phyloP scores from a whole-genome alignment of 2,113 vertebrate genomes.

The Tragelaphus strepsiceros region DNA sequence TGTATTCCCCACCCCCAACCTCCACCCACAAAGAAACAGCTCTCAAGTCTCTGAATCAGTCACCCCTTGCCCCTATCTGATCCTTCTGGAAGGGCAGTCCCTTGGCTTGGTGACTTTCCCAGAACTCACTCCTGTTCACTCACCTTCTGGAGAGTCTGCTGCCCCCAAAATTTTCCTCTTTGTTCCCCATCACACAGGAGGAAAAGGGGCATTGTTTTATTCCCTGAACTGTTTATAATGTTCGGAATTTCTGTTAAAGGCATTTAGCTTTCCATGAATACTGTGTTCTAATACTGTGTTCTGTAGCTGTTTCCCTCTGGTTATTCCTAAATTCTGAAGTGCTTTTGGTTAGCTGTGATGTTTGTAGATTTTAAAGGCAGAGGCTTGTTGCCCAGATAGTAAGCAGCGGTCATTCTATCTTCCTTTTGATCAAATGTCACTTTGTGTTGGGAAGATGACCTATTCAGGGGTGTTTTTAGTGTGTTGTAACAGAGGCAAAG shows the following conservation, averaged over 20 bases:
- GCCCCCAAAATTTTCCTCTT: background rate
- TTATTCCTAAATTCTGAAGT: background rate
- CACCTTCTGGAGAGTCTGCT: background rate
- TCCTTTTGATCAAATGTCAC: background rate
- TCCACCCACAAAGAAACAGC: background rate
- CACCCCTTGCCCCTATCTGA: rapidly evolving
- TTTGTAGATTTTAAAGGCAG: background rate
- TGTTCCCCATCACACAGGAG: background rate
- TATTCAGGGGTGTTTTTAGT: background rate
- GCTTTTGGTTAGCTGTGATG: background rate
- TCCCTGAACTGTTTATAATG: background rate
- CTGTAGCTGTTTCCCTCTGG: background rate
- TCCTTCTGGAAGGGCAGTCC: background rate
- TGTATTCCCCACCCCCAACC: background rate
- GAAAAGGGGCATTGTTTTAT: background rate
- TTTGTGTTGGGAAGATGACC: background rate
- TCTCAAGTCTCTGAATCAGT: background rate
- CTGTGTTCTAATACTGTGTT: background rate
- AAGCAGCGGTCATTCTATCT: background rate
- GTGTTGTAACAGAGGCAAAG: background rate
- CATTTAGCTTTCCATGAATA: background rate
- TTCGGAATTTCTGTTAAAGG: background rate
- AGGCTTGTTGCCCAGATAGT: background rate
- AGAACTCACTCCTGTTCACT: background rate
- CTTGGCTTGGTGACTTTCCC: background rate